Base-by-base conservation (phyloP, 1,140 invertebrate species). In the Alviniconcha marisindica region DNA sequence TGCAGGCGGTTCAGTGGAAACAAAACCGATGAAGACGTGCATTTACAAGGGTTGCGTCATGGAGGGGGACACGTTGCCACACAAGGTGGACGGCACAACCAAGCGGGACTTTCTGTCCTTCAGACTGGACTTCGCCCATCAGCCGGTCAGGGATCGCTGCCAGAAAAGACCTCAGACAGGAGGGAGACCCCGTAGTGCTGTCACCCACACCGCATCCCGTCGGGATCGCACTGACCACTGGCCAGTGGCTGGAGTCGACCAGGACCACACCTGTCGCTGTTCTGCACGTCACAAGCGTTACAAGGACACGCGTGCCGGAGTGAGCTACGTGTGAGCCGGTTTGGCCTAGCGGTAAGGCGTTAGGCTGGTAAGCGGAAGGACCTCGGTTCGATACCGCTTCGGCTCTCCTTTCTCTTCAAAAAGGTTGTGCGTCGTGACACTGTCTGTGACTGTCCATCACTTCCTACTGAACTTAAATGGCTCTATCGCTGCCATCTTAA, bases 11-110 rank as follows among this genome's bases (percentile, higher is more conserved):
- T n/a, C n/a, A n/a, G 77, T n/a, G n/a, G 77, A 83, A 24, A 56
- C 81, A 3, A 86, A 83, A 42, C 74, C 84, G 28, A 33, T 66
- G 36, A 51, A 66, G 33, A 48, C 38, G 54, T 54, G 66, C 0
- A 74, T 81, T 0, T 86, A 86, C 79, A 84, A 84, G 38, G 76
- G 69, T 3, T 84, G 60, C 73, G 73, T 84, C 14, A 48, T 82
- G 21, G 74, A 82, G 42, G 74, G 74, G n/a, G 21, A 42, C 40
- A 1, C 74, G 24, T 38, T 44, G 10, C 31, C 71, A 21, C 83
- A 84, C 42, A 83, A 80, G 2, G 33, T 44, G 40, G 4, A 2
- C n/a, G 60, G 80, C 12, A 54, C 79, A 73, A 60, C 63, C n/a
- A 73, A 82, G 38, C 33, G 77, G 21, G 80, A 78, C 60, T 24